phyloP scores from a whole-genome alignment of 2,113 vertebrate genomes.

The Hyperopisus bebe region DNA sequence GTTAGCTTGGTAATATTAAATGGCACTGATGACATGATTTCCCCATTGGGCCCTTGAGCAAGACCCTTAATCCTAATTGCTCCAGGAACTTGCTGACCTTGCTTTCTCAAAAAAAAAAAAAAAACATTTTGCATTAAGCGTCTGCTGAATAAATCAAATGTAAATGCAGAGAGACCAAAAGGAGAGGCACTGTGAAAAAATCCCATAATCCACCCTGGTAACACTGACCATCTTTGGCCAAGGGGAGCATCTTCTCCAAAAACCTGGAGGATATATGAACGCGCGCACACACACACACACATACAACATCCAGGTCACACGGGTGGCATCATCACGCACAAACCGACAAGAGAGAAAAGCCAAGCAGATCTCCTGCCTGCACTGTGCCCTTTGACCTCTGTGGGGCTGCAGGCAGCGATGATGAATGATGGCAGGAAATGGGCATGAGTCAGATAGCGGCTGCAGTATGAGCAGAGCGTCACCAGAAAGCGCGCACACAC shows the following conservation, averaged over 20 bases:
- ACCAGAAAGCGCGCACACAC: background rate
- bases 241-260: background rate
- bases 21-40: background rate
- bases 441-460: background rate
- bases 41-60: background rate
- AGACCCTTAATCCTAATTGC: background rate
- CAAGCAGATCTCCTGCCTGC: background rate
- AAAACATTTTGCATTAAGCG: background rate
- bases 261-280: background rate
- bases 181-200: background rate
- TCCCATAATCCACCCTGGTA: background rate
- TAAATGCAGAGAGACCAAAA: background rate
- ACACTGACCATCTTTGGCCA: background rate
- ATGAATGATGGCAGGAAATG: background rate
- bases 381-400: background rate
- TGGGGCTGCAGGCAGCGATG: background rate
- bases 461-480: background rate
- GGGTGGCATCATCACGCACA: background rate
- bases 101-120: too few relatives aligned
- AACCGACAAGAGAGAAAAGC: background rate
- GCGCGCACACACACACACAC: background rate
- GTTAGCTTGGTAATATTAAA: background rate
- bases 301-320: background rate
- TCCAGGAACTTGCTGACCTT: background rate
- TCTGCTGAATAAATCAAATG: background rate